phyloP scores from a whole-genome alignment of 2,797 vertebrate genomes.

The Chanos chanos region DNA sequence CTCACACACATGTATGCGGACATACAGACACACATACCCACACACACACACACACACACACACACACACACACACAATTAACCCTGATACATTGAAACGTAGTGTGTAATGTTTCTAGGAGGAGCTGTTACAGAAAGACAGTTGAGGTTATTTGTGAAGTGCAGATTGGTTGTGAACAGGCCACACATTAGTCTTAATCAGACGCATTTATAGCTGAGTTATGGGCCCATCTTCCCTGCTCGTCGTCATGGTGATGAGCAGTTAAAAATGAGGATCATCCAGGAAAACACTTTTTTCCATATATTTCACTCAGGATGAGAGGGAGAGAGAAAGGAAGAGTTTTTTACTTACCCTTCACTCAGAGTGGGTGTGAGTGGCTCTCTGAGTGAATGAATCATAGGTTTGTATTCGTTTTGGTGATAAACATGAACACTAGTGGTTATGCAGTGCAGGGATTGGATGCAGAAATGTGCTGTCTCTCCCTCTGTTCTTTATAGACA shows the following conservation, averaged over 20 bases:
- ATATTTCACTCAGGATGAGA: too few relatives aligned
- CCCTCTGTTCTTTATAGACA: too few relatives aligned
- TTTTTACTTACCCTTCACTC: too few relatives aligned
- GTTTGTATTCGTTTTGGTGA: constrained; percentile 58
- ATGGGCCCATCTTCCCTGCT: constrained; percentile 14
- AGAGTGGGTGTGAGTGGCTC: constrained; percentile 35
- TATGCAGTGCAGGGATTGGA: too few relatives aligned
- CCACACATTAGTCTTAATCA: constrained; percentile 46
- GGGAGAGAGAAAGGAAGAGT: constrained; percentile 2
- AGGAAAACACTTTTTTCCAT: too few relatives aligned
- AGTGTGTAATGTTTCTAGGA: too few relatives aligned
- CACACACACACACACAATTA: too few relatives aligned
- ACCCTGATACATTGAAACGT: too few relatives aligned
- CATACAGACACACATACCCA: background rate
- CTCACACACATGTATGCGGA: background rate
- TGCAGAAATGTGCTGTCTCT: too few relatives aligned
- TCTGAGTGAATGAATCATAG: constrained; percentile 53
- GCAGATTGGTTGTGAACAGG: constrained; percentile 42
- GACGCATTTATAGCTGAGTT: constrained; percentile 45
- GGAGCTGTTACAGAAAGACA: constrained; percentile 35
- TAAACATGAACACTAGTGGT: constrained; percentile 50
- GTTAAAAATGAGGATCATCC: constrained; percentile 59
- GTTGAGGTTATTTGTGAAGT: constrained; percentile 27
- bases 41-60: background rate
- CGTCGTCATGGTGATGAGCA: constrained; percentile 41